Evolutionary conservation across 2,888 invertebrate genomes (phyloP).

Genomic region (Escarpia spicata): DNA sequence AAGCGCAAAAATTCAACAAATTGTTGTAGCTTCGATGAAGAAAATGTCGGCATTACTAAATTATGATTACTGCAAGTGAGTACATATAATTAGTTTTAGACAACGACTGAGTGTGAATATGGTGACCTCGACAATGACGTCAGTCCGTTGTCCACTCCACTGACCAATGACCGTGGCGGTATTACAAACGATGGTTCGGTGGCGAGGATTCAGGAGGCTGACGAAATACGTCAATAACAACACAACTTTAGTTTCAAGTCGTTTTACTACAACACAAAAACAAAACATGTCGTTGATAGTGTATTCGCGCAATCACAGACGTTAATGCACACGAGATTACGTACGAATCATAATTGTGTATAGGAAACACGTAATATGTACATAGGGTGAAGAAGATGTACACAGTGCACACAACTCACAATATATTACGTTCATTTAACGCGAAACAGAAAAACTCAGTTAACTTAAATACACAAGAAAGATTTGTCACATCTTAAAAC

Average conservation of each 20-base stretch:
- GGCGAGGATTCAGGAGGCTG: background rate
- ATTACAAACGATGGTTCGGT: background rate
- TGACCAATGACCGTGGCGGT: no score
- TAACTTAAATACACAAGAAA: background rate
- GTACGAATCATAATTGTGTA: background rate
- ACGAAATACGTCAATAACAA: background rate
- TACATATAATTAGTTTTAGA: background rate
- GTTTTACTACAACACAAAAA: slow-evolving; percentile 4
- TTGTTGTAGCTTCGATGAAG: background rate
- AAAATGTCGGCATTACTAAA: background rate
- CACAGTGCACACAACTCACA: background rate
- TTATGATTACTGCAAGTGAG: background rate
- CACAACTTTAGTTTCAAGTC: background rate
- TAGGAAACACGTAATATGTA: background rate
- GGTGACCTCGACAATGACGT: background rate
- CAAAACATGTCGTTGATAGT: background rate
- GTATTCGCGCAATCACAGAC: background rate
- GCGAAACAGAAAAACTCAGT: background rate
- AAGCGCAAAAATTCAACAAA: background rate
- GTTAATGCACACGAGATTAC: background rate
- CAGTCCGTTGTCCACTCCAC: no score
- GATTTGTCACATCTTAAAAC: background rate
- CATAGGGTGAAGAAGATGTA: background rate
- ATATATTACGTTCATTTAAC: background rate
- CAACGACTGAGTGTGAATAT: background rate